These are phyloP conservation scores for Dolichopus griseipennis DNA, from an alignment of 2,888 invertebrate genomes.

Conservation along the genomic window DNA sequence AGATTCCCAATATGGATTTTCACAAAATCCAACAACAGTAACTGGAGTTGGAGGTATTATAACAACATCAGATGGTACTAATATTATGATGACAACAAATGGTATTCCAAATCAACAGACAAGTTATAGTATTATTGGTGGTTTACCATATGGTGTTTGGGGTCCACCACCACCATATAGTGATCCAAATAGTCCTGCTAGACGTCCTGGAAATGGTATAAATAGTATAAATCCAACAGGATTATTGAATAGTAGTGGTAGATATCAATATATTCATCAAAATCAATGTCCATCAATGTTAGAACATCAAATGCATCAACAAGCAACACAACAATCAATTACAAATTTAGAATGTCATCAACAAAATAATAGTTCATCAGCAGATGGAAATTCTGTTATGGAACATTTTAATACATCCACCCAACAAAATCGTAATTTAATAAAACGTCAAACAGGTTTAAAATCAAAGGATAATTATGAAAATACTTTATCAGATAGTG, in stretches of 20 bases:
- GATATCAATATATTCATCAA: slow-evolving; percentile 35
- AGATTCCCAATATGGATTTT: slow-evolving; percentile 76
- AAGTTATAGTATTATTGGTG: slow-evolving; percentile 51
- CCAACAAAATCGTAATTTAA: slow-evolving; percentile 28
- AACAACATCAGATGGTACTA: slow-evolving; percentile 28
- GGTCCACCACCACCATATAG: slow-evolving; percentile 85
- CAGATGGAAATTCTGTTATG: slow-evolving; percentile 27
- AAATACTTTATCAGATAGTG: slow-evolving; percentile 47
- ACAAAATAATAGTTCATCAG: slow-evolving; percentile 24
- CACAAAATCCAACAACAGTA: slow-evolving; percentile 35
- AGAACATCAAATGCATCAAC: slow-evolving; percentile 23
- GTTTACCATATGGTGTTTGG: slow-evolving; percentile 60
- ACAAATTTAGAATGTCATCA: slow-evolving; percentile 26
- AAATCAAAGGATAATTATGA: slow-evolving; percentile 48
- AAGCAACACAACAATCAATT: slow-evolving; percentile 23
- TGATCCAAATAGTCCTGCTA: slow-evolving; percentile 63
- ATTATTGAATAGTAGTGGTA: slow-evolving; percentile 26
- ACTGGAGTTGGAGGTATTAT: slow-evolving; percentile 24
- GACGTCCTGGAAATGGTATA: slow-evolving; percentile 34
- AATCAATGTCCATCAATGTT: slow-evolving; percentile 27
- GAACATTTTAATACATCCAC: slow-evolving; percentile 25
- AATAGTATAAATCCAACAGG: not conserved
- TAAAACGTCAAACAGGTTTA: slow-evolving; percentile 36
- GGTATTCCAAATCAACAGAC: slow-evolving; percentile 30
- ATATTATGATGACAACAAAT: slow-evolving; percentile 22